phyloP scores from a whole-genome alignment of 37 sponge, comb jelly and placozoan species.

The Spongia lamella region DNA sequence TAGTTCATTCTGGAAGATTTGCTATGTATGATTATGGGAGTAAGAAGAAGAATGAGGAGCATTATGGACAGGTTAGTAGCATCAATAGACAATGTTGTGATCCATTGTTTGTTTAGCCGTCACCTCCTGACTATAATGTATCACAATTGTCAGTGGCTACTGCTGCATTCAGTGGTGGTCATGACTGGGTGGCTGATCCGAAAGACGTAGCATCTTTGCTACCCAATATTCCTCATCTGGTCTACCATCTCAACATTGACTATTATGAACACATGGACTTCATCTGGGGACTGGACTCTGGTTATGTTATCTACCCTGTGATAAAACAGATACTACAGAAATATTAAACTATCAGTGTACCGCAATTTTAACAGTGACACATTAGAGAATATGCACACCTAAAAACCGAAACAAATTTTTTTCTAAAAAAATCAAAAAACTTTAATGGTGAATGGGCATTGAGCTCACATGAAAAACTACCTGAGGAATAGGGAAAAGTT shows the following conservation, averaged over 20 bases:
- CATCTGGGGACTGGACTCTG: slow-evolving; percentile 83
- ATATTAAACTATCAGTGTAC: too few relatives aligned
- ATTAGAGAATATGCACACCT: too few relatives aligned
- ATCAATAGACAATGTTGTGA: too few relatives aligned
- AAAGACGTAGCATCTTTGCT: slow-evolving; percentile 59
- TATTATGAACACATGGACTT: slow-evolving; percentile 91
- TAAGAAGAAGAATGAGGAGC: slow-evolving; percentile 30
- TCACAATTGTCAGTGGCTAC: slow-evolving; percentile 67
- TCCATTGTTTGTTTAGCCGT: slow-evolving; percentile 3
- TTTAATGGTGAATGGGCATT: too few relatives aligned
- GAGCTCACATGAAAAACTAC: too few relatives aligned
- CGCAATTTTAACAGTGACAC: too few relatives aligned
- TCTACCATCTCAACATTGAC: slow-evolving; percentile 40
- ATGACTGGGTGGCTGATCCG: slow-evolving; percentile 81
- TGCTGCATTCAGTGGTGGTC: slow-evolving; percentile 38
- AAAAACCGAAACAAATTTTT: too few relatives aligned
- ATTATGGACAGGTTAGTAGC: slow-evolving; percentile 50
- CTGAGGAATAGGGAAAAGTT: too few relatives aligned
- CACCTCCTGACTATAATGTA: slow-evolving; percentile 76
- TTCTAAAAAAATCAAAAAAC: too few relatives aligned
- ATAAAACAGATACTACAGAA: too few relatives aligned
- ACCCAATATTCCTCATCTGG: slow-evolving; percentile 18
- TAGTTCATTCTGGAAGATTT: slow-evolving; percentile 41
- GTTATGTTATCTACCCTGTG: slow-evolving; percentile 41
- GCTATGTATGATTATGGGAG: slow-evolving; percentile 71